These are phyloP conservation scores for Andrena marginata DNA, from an alignment of 2,888 invertebrate species.

Conservation along the genomic window DNA sequence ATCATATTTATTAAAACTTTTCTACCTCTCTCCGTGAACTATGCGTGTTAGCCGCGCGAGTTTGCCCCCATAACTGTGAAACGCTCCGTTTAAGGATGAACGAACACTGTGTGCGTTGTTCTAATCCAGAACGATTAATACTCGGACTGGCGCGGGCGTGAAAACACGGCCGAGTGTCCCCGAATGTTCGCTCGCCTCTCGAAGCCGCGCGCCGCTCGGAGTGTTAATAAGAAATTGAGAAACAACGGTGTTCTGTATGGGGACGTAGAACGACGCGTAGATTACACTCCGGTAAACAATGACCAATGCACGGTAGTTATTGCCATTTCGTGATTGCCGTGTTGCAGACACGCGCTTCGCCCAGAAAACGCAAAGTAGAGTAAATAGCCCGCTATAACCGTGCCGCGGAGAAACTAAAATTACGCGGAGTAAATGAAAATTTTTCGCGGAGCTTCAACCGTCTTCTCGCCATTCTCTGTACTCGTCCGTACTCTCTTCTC, in stretches of 20 bases:
- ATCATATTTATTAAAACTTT: neutral
- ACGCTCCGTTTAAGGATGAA: neutral
- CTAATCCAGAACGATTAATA: neutral
- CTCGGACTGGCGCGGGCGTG: too few relatives aligned
- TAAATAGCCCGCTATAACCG: neutral
- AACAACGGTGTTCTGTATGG: slow-evolving; percentile 40
- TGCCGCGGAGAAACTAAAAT: slow-evolving; percentile 12
- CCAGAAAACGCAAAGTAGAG: slow-evolving; percentile 9
- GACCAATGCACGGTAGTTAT: slow-evolving; percentile 50
- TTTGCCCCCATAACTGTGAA: neutral
- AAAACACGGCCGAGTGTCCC: too few relatives aligned
- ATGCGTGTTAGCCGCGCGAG: neutral
- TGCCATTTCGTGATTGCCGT: slow-evolving; percentile 23
- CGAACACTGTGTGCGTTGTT: neutral
- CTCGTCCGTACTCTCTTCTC: slow-evolving; percentile 33
- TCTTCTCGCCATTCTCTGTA: slow-evolving; percentile 32
- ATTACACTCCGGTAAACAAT: slow-evolving; percentile 20
- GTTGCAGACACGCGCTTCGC: slow-evolving; percentile 8
- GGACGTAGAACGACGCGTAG: slow-evolving; percentile 9
- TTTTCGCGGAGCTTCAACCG: slow-evolving; percentile 35
- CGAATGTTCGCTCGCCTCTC: too few relatives aligned
- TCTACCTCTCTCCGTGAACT: neutral
- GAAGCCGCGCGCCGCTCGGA: too few relatives aligned
- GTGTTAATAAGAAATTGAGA: neutral
- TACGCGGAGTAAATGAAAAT: slow-evolving; percentile 7